Conservation (phyloP, 2,797 vertebrate species). For the Rhyacichthys aspro region DNA sequence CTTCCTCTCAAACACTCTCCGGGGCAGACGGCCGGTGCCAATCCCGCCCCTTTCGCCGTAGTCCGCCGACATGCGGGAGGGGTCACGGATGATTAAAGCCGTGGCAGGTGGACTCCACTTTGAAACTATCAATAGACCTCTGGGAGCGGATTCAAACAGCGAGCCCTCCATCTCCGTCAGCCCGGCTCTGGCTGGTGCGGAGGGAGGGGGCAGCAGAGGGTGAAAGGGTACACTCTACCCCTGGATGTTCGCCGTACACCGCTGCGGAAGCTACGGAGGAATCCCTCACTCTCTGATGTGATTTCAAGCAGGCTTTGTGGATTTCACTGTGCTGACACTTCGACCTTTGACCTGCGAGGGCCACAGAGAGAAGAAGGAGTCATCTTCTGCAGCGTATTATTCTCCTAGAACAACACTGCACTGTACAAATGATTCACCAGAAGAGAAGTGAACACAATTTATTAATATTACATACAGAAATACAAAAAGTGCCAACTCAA, state of each 20-base stretch:
- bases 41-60: slow-evolving; percentile 42
- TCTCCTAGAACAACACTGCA: neutral
- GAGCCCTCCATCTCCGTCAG: slow-evolving; percentile 66
- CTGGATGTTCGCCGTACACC: slow-evolving; percentile 25
- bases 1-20: slow-evolving; percentile 5
- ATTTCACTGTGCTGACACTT: slow-evolving; percentile 58
- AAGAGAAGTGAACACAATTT: neutral
- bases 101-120: slow-evolving; percentile 81
- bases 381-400: slow-evolving; percentile 1
- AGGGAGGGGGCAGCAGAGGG: slow-evolving; percentile 53
- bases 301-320: slow-evolving; percentile 61
- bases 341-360: slow-evolving; percentile 38
- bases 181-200: slow-evolving; percentile 39
- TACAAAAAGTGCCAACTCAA: too few relatives aligned
- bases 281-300: slow-evolving; percentile 59
- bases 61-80: slow-evolving; percentile 62
- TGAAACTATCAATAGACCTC: slow-evolving; percentile 79
- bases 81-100: slow-evolving; percentile 82
- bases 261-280: slow-evolving; percentile 23
- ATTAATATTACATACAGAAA: too few relatives aligned
- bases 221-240: slow-evolving; percentile 59
- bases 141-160: slow-evolving; percentile 74
- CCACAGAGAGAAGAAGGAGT: neutral
- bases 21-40: too few relatives aligned
- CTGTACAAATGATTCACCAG: neutral